A percentile compares a stretch with the other conserved stretches of the same genome.
Evolutionary conservation across 1,140 invertebrate species (phyloP).

Genomic region (Drosophila fuyamai): DNA sequence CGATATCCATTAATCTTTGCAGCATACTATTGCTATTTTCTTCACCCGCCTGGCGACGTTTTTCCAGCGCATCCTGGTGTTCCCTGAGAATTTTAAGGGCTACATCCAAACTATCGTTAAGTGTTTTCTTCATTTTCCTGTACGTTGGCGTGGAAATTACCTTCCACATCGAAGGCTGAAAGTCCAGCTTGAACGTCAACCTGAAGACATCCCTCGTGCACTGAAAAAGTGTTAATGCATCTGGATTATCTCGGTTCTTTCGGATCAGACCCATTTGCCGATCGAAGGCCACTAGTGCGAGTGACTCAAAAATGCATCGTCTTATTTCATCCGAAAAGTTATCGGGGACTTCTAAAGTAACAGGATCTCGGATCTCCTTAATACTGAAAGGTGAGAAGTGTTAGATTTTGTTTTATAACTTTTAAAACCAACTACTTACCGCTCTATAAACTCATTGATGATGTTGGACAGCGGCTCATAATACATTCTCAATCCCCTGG

Average conservation of each 20-base stretch:
- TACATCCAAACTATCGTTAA: slow-evolving; percentile 62
- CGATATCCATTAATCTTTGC: slow-evolving; percentile 87
- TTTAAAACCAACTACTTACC: slow-evolving; percentile 17
- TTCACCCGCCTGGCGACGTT: slow-evolving; percentile 32
- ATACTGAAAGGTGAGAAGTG: slow-evolving; percentile 46
- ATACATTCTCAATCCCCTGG: slow-evolving; percentile 51
- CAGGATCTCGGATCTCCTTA: slow-evolving; percentile 85
- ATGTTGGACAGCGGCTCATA: slow-evolving; percentile 63
- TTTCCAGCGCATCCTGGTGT: slow-evolving; percentile 22
- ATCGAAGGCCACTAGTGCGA: slow-evolving; percentile 89
- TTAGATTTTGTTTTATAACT: not conserved
- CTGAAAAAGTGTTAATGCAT: slow-evolving; percentile 19
- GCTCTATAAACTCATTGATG: slow-evolving; percentile 70
- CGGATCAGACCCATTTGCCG: slow-evolving; percentile 86
- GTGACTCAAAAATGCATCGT: slow-evolving; percentile 89
- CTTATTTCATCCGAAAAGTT: slow-evolving; percentile 88
- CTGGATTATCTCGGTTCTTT: slow-evolving; percentile 17
- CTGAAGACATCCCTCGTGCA: slow-evolving; percentile 1
- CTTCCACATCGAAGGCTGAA: slow-evolving; percentile 88
- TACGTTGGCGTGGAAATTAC: slow-evolving; percentile 86
- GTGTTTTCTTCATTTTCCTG: slow-evolving; percentile 85
- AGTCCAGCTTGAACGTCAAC: slow-evolving; percentile 86
- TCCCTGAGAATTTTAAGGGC: slow-evolving; percentile 48
- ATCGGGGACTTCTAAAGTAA: slow-evolving; percentile 86
- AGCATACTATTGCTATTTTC: slow-evolving; percentile 85